Conservation (phyloP, 2,797 vertebrate genomes). For the Molossus molossus region DNA sequence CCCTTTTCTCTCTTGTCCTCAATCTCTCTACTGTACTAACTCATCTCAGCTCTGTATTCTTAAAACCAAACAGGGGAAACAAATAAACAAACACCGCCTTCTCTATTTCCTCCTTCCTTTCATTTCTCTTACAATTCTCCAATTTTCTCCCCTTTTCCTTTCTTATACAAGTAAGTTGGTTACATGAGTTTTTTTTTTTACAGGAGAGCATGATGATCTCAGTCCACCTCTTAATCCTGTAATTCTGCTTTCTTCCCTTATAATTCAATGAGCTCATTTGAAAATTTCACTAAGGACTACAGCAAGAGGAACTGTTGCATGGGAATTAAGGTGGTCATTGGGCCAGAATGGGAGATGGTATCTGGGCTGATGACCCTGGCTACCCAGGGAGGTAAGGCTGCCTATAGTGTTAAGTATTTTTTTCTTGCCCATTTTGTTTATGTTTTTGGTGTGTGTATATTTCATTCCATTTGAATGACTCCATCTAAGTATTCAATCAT, state of each 20-base stretch:
- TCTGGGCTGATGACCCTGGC: neutral
- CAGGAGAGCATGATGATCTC: neutral
- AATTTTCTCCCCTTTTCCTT: neutral
- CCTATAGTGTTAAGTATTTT: neutral
- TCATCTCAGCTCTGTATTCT: neutral
- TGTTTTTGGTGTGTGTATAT: neutral
- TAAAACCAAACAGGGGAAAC: neutral
- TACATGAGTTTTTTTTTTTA: neutral
- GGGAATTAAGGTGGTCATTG: neutral
- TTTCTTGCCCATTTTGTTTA: neutral
- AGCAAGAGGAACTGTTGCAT: neutral
- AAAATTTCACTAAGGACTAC: neutral
- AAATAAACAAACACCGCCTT: neutral
- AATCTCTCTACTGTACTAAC: neutral
- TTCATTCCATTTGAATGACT: neutral
- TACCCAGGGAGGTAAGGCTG: neutral
- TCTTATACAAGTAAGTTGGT: conserved; percentile 13
- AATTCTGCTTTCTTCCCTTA: neutral
- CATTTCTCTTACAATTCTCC: neutral
- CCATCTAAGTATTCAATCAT: neutral
- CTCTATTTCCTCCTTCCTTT: neutral
- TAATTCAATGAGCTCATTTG: neutral
- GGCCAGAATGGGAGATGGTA: neutral
- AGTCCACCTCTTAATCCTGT: neutral
- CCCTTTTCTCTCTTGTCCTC: neutral